These are phyloP conservation scores for Pantelozetes paolii DNA, from an alignment of 2,888 invertebrate species.

Conservation along the genomic window DNA sequence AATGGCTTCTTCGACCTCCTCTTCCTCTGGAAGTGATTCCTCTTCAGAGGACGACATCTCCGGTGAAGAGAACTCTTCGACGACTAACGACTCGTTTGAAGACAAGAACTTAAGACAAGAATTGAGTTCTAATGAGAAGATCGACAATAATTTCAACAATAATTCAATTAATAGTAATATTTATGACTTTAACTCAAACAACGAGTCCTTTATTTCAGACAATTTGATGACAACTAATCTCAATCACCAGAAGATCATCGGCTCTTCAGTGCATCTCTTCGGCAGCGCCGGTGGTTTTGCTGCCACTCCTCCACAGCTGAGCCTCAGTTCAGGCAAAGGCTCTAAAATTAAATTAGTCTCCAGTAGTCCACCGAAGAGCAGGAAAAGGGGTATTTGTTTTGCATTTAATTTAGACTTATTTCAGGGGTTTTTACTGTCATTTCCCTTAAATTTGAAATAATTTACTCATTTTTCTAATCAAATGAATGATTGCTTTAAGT, in stretches of 20 bases:
- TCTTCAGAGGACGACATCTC: constrained; percentile 21
- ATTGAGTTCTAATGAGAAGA: neutral
- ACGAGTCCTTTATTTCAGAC: constrained; percentile 27
- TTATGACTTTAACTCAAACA: constrained; percentile 25
- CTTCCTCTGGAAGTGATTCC: constrained; percentile 13
- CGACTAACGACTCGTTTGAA: neutral
- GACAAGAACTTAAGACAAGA: neutral
- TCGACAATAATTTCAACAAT: neutral
- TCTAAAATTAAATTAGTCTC: neutral
- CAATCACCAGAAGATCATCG: neutral
- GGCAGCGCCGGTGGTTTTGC: neutral
- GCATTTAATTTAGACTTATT: neutral
- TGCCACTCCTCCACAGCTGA: neutral
- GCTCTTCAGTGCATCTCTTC: neutral
- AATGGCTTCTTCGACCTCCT: constrained; percentile 29
- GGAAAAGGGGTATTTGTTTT: neutral
- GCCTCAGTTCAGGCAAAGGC: neutral
- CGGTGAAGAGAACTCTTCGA: constrained; percentile 16
- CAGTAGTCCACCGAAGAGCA: neutral
- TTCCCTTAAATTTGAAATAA: neutral
- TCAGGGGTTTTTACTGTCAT: neutral
- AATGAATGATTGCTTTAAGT: too few species aligned
- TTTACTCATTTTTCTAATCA: constrained; percentile 5
- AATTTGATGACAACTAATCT: constrained; percentile 9
- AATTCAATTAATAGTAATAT: constrained; percentile 7